A percentile compares a stretch with the other conserved stretches of the same genome.
These are phyloP conservation scores for Drosophila algonquin DNA, from an alignment of 2,888 invertebrate genomes.

Conservation along the genomic window DNA sequence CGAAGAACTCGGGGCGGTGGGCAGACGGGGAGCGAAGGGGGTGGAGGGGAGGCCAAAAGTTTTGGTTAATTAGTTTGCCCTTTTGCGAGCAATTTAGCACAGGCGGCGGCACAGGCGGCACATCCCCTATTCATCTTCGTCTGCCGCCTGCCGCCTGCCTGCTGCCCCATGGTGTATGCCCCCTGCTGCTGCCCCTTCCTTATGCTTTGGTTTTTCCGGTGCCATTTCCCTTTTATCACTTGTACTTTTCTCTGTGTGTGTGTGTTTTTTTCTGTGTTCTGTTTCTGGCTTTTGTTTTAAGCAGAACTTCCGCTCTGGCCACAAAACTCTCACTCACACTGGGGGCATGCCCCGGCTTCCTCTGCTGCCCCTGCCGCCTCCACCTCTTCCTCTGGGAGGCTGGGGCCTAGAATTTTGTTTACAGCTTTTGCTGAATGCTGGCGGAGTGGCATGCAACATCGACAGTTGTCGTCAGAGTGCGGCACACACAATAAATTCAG, in stretches of 20 bases:
- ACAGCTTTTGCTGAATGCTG: slow-evolving; percentile 38
- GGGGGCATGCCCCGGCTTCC: not conserved
- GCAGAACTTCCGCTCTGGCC: slow-evolving; percentile 37
- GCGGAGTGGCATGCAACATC: slow-evolving; percentile 31
- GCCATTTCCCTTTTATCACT: slow-evolving; percentile 48
- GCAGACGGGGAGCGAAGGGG: not conserved
- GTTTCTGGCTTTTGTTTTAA: slow-evolving; percentile 52
- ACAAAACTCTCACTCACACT: slow-evolving; percentile 11
- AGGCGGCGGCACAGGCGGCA: slow-evolving; percentile 13
- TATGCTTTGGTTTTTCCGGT: slow-evolving; percentile 56
- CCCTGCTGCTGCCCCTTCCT: slow-evolving; percentile 34
- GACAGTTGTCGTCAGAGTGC: slow-evolving; percentile 51
- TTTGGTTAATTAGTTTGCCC: slow-evolving; percentile 64
- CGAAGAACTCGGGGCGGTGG: slow-evolving; percentile 14
- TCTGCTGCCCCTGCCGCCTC: not conserved
- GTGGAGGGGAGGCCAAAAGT: slow-evolving; percentile 24
- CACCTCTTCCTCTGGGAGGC: slow-evolving; percentile 13
- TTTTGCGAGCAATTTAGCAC: slow-evolving; percentile 53
- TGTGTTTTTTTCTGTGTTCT: slow-evolving; percentile 16
- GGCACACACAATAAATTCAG: slow-evolving; percentile 62
- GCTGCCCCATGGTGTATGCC: slow-evolving; percentile 2
- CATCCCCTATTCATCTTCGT: slow-evolving; percentile 41
- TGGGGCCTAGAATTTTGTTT: slow-evolving; percentile 61
- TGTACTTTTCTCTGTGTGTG: slow-evolving; percentile 11
- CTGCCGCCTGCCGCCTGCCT: not conserved